These are phyloP conservation scores for Octomys mimax DNA, from an alignment of 2,797 vertebrate species.

Conservation along the genomic window DNA sequence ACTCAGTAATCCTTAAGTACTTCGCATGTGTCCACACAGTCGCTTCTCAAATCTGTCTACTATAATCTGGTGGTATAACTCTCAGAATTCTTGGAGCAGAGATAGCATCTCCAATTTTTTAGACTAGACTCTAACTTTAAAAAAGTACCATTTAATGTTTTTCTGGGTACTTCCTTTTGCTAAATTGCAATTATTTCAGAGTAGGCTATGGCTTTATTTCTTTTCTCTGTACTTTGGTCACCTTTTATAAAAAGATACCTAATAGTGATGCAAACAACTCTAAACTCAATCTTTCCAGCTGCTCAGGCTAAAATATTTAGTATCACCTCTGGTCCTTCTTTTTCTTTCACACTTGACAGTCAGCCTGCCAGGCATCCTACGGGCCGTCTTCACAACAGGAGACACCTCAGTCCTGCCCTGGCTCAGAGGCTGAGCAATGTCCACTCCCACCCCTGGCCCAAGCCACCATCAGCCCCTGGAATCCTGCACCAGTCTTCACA, in stretches of 20 bases:
- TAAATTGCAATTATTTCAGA: neutral
- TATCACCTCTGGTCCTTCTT: neutral
- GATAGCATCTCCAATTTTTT: neutral
- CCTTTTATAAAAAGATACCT: neutral
- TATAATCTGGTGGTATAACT: neutral
- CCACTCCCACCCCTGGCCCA: neutral
- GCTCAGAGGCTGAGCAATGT: neutral
- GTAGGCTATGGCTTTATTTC: neutral
- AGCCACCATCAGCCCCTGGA: neutral
- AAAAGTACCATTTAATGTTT: neutral
- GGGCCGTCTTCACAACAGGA: neutral
- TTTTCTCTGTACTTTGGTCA: neutral
- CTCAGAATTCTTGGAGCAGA: neutral
- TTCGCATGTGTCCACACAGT: neutral
- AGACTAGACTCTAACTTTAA: neutral
- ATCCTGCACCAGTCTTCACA: neutral
- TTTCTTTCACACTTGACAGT: neutral
- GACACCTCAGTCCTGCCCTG: neutral
- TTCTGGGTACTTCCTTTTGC: neutral
- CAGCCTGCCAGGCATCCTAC: neutral
- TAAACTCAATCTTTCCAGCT: slow-evolving; percentile 46
- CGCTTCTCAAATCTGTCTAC: neutral
- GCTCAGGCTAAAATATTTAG: neutral
- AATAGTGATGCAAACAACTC: neutral
- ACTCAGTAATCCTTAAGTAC: neutral